A percentile compares a stretch with the other conserved stretches of the same genome.
Evolutionary conservation across 1,140 invertebrate genomes (phyloP).

Genomic region (Drepana arcuata): DNA sequence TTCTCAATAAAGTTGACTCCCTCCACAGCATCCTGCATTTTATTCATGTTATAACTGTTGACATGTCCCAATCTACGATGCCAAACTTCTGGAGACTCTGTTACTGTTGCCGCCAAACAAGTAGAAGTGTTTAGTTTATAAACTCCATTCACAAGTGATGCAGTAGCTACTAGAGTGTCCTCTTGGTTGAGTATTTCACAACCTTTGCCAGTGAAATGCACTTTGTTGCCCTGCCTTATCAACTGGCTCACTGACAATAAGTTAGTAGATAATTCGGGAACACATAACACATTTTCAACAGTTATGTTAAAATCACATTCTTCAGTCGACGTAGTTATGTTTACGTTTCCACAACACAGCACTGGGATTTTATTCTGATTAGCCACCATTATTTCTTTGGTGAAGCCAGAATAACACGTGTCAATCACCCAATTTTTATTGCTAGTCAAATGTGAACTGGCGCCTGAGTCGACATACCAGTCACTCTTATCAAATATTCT

Average conservation of each 20-base stretch:
- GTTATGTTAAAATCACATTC: slow-evolving; percentile 10
- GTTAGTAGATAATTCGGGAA: slow-evolving; percentile 21
- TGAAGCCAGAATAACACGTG: slow-evolving; percentile 5
- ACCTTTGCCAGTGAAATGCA: slow-evolving; percentile 1
- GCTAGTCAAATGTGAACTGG: slow-evolving; percentile 10
- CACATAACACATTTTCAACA: slow-evolving; percentile 13
- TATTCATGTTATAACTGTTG: neutral
- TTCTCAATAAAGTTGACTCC: too few species aligned
- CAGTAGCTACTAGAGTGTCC: slow-evolving; percentile 9
- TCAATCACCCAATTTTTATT: slow-evolving; percentile 14
- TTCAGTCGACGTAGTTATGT: slow-evolving; percentile 7
- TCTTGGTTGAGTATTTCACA: slow-evolving; percentile 7
- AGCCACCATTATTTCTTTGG: slow-evolving; percentile 30
- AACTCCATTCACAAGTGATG: slow-evolving; percentile 8
- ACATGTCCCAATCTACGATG: neutral
- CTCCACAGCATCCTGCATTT: neutral
- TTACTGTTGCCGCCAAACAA: neutral
- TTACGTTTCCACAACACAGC: slow-evolving; percentile 22
- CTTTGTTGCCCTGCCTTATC: slow-evolving; percentile 21
- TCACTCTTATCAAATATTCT: neutral
- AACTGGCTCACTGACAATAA: slow-evolving; percentile 33
- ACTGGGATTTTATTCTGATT: slow-evolving; percentile 27
- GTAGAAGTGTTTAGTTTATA: slow-evolving; percentile 9
- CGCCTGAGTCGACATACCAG: neutral
- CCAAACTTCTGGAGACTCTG: neutral